Conservation (phyloP, 2,797 vertebrate species). For the Coreius guichenoti region DNA sequence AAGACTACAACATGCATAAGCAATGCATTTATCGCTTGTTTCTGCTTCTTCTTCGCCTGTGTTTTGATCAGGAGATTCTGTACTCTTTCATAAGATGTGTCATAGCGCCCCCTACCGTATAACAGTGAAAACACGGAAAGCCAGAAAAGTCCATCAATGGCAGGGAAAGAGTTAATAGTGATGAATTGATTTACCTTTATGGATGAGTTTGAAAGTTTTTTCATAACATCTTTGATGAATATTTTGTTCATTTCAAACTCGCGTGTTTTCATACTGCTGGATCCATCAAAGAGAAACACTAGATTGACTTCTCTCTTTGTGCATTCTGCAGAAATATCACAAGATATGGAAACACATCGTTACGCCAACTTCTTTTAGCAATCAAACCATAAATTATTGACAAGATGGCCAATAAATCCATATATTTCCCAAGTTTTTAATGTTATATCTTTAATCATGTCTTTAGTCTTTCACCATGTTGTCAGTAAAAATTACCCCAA, state of each 20-base stretch:
- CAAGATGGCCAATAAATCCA: background rate
- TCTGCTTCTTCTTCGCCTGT: too few species aligned
- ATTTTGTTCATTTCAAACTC: slow-evolving; percentile 78
- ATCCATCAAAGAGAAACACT: slow-evolving; percentile 86
- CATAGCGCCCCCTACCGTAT: too few species aligned
- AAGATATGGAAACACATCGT: background rate
- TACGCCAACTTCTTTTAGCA: background rate
- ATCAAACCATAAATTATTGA: background rate
- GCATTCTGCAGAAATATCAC: slow-evolving; percentile 74
- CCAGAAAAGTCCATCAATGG: too few species aligned
- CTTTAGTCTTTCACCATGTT: background rate
- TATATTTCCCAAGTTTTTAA: background rate
- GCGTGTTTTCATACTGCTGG: slow-evolving; percentile 60
- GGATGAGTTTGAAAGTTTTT: slow-evolving; percentile 72
- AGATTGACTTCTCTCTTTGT: slow-evolving; percentile 80
- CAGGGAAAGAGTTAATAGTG: background rate
- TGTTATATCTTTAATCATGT: too few species aligned
- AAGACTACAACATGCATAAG: too few species aligned
- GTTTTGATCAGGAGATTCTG: too few species aligned
- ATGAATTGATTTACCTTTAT: slow-evolving; percentile 73
- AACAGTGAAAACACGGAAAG: too few species aligned
- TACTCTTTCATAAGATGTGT: too few species aligned
- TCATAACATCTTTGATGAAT: slow-evolving; percentile 81
- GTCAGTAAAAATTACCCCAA: background rate
- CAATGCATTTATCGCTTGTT: too few species aligned